Conservation (phyloP, 2,888 invertebrate genomes). For the Polydrusus tereticollis region DNA sequence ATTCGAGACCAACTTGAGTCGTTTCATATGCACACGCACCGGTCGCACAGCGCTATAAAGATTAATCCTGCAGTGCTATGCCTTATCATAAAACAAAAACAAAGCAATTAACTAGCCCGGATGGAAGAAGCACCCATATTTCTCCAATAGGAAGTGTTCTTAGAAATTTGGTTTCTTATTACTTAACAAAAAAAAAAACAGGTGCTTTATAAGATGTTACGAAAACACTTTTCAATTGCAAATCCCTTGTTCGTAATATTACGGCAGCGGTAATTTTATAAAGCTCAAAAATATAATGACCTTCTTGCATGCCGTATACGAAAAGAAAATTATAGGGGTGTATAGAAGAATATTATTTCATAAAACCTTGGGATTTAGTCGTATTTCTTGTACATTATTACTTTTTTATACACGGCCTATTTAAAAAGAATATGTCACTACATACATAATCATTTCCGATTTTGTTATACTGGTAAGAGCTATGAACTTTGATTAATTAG, state of each 20-base stretch:
- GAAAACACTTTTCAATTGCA: not conserved
- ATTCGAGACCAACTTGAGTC: too few species aligned
- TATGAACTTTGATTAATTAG: too few species aligned
- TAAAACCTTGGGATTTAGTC: not conserved
- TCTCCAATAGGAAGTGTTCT: too few species aligned
- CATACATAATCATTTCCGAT: too few species aligned
- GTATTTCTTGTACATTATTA: not conserved
- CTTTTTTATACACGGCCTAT: not conserved
- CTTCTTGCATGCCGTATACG: not conserved
- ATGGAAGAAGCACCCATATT: too few species aligned
- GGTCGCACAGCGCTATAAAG: too few species aligned
- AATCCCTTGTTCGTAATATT: not conserved
- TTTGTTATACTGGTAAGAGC: too few species aligned
- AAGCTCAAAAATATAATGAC: not conserved
- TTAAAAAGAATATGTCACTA: too few species aligned
- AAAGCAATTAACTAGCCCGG: too few species aligned
- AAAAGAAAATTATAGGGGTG: not conserved
- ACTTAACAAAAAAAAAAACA: not conserved
- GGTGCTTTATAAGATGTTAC: not conserved
- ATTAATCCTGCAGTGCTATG: too few species aligned
- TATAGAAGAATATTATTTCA: not conserved
- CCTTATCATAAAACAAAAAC: too few species aligned
- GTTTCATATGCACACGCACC: too few species aligned
- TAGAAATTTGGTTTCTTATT: not conserved
- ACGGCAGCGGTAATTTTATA: not conserved